Conservation (phyloP, 92 coral and sea anemone species). For the Isaurus tuberculatus region DNA sequence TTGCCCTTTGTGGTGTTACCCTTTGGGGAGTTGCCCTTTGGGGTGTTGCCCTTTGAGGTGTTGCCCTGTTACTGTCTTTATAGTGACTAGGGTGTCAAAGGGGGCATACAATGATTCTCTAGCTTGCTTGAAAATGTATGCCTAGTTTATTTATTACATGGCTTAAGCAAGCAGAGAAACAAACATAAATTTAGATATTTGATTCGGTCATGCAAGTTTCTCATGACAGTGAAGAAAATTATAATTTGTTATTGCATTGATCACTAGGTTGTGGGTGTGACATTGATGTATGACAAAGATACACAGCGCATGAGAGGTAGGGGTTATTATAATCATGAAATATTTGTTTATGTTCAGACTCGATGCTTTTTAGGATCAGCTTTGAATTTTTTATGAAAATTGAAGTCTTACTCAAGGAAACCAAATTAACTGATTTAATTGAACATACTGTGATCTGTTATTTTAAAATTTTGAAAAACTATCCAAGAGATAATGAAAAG, state of each 20-base stretch:
- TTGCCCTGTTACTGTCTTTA: slow-evolving; percentile 45
- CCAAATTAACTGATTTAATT: background rate
- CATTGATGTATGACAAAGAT: slow-evolving; percentile 72
- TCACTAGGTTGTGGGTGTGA: slow-evolving; percentile 66
- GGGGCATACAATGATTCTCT: slow-evolving; percentile 62
- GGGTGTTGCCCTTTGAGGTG: slow-evolving; percentile 49
- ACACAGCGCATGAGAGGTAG: slow-evolving; percentile 74
- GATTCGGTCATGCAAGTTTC: background rate
- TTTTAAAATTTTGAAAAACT: no score
- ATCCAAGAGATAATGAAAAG: no score
- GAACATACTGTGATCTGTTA: background rate
- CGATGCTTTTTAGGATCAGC: slow-evolving; percentile 7
- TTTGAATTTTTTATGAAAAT: no score
- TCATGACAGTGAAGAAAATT: background rate
- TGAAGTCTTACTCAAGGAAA: background rate
- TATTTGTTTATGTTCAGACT: background rate
- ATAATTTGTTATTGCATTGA: background rate
- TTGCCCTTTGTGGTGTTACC: no score
- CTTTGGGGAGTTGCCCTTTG: no score
- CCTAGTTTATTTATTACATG: background rate
- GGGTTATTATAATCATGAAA: background rate
- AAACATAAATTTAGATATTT: background rate
- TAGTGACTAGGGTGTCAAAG: slow-evolving; percentile 68
- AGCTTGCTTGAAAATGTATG: slow-evolving; percentile 3
- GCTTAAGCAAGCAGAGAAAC: slow-evolving; percentile 16